These are phyloP conservation scores for Epirrhoe alternata DNA, from an alignment of 2,888 invertebrate genomes.

Conservation along the genomic window DNA sequence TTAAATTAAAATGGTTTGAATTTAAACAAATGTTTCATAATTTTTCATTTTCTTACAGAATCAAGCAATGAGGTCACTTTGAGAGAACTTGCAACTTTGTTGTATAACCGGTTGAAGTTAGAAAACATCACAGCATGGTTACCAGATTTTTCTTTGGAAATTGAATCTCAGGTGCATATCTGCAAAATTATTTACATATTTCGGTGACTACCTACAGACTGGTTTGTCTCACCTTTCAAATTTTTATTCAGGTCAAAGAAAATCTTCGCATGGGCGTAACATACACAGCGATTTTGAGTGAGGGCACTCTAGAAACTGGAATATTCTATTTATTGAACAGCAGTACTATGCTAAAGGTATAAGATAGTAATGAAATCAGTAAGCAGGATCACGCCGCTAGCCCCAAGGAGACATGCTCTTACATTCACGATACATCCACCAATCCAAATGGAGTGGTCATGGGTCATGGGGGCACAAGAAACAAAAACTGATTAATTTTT, in stretches of 20 bases:
- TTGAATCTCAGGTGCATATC: conserved; percentile 38
- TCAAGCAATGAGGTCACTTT: conserved; percentile 49
- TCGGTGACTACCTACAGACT: not conserved
- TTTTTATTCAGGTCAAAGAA: conserved; percentile 62
- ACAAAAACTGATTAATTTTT: too few species aligned
- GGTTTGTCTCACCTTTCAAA: not conserved
- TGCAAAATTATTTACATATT: not conserved
- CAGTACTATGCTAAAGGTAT: conserved; percentile 88
- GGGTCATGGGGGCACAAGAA: too few species aligned
- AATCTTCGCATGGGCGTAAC: conserved; percentile 87
- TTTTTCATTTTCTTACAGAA: conserved; percentile 50
- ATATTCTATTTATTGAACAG: conserved; percentile 87
- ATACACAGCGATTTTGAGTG: conserved; percentile 89
- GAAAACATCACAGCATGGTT: conserved; percentile 65
- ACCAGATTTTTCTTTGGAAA: conserved; percentile 61
- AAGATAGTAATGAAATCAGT: not conserved
- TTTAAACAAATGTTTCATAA: not conserved
- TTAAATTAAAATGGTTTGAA: conserved; percentile 8
- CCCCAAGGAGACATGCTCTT: too few species aligned
- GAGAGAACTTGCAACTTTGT: conserved; percentile 59
- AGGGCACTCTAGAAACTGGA: conserved; percentile 88
- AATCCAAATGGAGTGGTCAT: too few species aligned
- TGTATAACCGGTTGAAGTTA: conserved; percentile 58
- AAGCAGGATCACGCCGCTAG: too few species aligned
- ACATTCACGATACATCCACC: too few species aligned